Base-by-base conservation (phyloP, 1,140 invertebrate species). In the Ceratina calcarata region DNA sequence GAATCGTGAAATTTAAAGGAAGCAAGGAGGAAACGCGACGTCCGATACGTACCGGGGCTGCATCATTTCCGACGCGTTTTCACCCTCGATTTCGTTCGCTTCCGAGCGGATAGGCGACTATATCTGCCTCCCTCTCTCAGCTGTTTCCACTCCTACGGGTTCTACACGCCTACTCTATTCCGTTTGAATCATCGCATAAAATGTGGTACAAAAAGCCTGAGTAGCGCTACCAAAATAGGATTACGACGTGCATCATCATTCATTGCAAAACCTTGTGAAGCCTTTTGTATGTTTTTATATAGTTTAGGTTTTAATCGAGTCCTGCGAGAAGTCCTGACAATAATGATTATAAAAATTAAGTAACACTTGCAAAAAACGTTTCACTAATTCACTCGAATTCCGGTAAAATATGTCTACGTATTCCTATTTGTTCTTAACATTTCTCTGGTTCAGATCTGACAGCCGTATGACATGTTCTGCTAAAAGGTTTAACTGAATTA, bases 141-240 rank as follows among this genome's bases (percentile, higher is more conserved):
- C 18, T 22, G 18, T 18, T 10, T 65, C 12, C 62, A 3, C 80
- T 80, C 81, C 81, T 64, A 80, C 78, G 24, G 57, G 68, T 16
- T 66, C 55, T 45, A 45, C 49, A 84, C 84, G 82, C 83, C 83
- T 71, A 85, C 84, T 49, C 55, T 55, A 64, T 84, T 73, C 82
- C 79, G 84, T 84, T 85, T 82, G 84, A 85, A 85, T 85, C 84
- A 84, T 85, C 84, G 83, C 53, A 62, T 61, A 68, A 70, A 84
- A 64, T 57, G 57, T 74, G 77, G 58, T 69, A 61, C 83, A 85
- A 75, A 85, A 68, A 68, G 45, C 66, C 64, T 22, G 16, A n/a
- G 55, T 18, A 27, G 58, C 49, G 61, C 13, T 72, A 73, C 82
- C 73, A 74, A 85, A 85, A 81, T 74, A 70, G 80, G 72, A 65